These are phyloP conservation scores for Aphrophora alni DNA, from an alignment of 2,888 invertebrate genomes.

Conservation along the genomic window DNA sequence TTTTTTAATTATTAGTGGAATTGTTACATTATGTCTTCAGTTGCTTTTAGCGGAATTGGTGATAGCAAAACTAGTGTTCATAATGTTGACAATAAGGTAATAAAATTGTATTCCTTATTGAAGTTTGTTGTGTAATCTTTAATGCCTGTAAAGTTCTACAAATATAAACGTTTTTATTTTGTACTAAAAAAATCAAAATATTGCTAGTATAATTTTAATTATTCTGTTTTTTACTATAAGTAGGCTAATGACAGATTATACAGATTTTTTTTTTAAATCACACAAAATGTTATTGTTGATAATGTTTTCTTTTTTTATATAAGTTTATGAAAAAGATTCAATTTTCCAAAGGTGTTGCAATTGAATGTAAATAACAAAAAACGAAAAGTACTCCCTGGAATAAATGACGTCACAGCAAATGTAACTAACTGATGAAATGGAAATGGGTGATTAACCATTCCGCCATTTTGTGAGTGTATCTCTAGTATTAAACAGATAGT, in stretches of 20 bases:
- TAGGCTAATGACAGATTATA: too few relatives aligned
- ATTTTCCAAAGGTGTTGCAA: neutral
- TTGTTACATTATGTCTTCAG: neutral
- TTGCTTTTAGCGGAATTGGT: neutral
- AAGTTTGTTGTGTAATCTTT: too few relatives aligned
- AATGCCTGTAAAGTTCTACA: too few relatives aligned
- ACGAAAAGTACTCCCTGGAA: neutral
- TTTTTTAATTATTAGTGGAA: too few relatives aligned
- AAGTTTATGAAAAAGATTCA: too few relatives aligned
- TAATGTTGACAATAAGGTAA: neutral
- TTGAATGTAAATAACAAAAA: neutral
- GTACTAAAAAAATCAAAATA: too few relatives aligned
- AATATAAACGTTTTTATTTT: too few relatives aligned
- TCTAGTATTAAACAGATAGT: constrained; percentile 3
- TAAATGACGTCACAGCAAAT: constrained; percentile 11
- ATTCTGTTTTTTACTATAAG: too few relatives aligned
- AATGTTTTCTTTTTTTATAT: too few relatives aligned
- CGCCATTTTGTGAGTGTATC: constrained; percentile 25
- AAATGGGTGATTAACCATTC: constrained; percentile 25
- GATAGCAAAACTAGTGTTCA: neutral
- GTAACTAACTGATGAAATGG: neutral
- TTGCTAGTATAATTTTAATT: too few relatives aligned
- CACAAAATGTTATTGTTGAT: too few relatives aligned
- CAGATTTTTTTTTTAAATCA: too few relatives aligned
- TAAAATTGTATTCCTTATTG: neutral